Evolutionary conservation across 2,888 invertebrate species (phyloP).

Genomic region (Vesta saturnalis): DNA sequence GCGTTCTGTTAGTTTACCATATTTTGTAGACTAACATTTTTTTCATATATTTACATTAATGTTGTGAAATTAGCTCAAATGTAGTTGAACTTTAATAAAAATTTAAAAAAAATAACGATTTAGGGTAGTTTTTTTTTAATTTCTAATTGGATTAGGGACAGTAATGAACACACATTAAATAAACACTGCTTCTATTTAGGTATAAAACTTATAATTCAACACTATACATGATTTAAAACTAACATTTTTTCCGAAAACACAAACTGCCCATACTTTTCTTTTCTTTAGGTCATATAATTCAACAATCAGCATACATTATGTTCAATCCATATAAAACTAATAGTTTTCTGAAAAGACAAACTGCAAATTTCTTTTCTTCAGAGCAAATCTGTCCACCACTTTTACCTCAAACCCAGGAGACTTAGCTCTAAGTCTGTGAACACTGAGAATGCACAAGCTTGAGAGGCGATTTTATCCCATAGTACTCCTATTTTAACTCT

Average conservation of each 20-base stretch:
- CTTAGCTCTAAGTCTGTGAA: background rate
- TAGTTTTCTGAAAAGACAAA: slow-evolving; percentile 9
- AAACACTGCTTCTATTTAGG: background rate
- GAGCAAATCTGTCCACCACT: background rate
- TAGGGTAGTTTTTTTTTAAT: no score
- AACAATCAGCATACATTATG: background rate
- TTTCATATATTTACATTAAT: background rate
- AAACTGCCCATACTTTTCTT: background rate
- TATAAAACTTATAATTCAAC: background rate
- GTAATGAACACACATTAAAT: background rate
- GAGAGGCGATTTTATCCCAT: no score
- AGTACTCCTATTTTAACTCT: no score
- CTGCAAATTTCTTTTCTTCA: slow-evolving; percentile 3
- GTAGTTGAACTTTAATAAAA: background rate
- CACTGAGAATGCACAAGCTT: slow-evolving; percentile 8
- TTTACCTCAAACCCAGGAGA: slow-evolving; percentile 3
- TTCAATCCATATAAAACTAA: background rate
- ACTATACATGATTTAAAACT: background rate
- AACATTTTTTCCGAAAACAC: background rate
- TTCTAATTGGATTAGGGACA: background rate
- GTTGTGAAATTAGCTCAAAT: background rate
- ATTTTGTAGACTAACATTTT: background rate
- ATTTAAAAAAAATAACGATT: background rate
- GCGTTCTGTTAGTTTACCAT: background rate
- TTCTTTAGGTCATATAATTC: background rate